A percentile compares a stretch with the other conserved stretches of the same genome.
phyloP scores from a whole-genome alignment of 2,888 invertebrate genomes.

The Nymphalis polychloros region DNA sequence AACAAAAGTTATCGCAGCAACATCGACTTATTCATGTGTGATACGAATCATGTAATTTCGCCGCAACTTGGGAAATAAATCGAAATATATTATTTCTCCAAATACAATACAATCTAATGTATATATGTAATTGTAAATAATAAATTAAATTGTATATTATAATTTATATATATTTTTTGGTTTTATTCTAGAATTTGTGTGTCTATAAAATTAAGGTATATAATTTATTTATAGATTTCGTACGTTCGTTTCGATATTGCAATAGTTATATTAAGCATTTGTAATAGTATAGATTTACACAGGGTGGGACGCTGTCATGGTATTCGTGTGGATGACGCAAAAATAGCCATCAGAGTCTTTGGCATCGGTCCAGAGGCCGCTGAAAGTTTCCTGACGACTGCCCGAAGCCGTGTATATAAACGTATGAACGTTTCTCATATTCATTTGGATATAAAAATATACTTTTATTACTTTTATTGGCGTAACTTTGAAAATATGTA shows the following conservation, averaged over 20 bases:
- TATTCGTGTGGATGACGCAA: constrained; percentile 70
- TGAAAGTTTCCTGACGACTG: constrained; percentile 61
- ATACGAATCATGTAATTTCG: constrained; percentile 1
- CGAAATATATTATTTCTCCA: no score
- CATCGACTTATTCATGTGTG: not conserved
- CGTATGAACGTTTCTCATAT: constrained; percentile 26
- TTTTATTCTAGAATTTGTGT: no score
- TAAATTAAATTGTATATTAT: not conserved
- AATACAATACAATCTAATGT: not conserved
- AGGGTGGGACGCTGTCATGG: constrained; percentile 55
- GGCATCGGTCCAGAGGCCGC: constrained; percentile 73
- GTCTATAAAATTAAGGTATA: not conserved
- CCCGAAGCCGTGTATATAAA: constrained; percentile 28
- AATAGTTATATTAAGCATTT: constrained; percentile 5
- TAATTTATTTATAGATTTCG: not conserved
- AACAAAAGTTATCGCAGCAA: constrained; percentile 7
- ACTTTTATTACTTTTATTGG: constrained; percentile 26
- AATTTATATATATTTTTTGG: not conserved
- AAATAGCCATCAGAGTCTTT: constrained; percentile 74
- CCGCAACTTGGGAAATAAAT: not conserved
- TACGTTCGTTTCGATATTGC: not conserved
- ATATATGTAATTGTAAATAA: not conserved
- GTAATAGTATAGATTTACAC: constrained; percentile 21
- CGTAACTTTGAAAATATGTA: constrained; percentile 6
- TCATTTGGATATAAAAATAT: constrained; percentile 27